Percentiles rank a stretch among this genome's conserved stretches.
phyloP scores from a whole-genome alignment of 2,797 vertebrate genomes.

The Carapus acus region DNA sequence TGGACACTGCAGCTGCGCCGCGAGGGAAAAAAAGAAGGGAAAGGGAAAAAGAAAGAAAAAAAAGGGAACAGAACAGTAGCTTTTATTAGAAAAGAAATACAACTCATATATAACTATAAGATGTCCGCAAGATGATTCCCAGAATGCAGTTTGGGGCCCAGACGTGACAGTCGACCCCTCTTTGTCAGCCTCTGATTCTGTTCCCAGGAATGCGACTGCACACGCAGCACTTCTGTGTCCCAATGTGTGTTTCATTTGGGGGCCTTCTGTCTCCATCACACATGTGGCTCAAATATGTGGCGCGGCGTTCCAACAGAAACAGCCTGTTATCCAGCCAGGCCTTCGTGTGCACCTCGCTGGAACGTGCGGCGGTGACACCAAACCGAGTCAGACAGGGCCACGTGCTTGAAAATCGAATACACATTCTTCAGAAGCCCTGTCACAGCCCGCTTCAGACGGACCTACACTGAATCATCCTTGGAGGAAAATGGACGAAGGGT shows the following conservation, averaged over 20 bases:
- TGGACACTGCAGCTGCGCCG: conserved; percentile 58
- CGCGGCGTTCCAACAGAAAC: conserved; percentile 72
- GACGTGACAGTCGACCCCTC: conserved; percentile 46
- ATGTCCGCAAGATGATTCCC: conserved; percentile 52
- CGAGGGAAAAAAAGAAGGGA: conserved; percentile 37
- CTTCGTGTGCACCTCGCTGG: conserved; percentile 52
- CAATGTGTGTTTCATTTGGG: conserved; percentile 76
- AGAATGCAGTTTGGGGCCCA: conserved; percentile 45
- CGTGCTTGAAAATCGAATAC: conserved; percentile 52
- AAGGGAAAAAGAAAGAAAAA: conserved; percentile 41
- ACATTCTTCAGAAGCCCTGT: conserved; percentile 58
- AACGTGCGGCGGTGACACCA: conserved; percentile 60
- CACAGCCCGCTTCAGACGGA: conserved; percentile 41
- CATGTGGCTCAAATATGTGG: conserved; percentile 77
- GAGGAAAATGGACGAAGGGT: not conserved
- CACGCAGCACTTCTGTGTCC: conserved; percentile 70
- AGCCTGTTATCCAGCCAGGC: conserved; percentile 54
- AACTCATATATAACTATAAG: conserved; percentile 37
- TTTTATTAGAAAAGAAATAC: conserved; percentile 38
- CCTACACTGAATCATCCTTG: conserved; percentile 30
- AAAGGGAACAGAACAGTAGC: conserved; percentile 27
- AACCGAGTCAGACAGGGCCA: conserved; percentile 59
- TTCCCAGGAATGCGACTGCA: conserved; percentile 70
- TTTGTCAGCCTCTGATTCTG: conserved; percentile 53
- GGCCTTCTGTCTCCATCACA: conserved; percentile 68